These are phyloP conservation scores for Brevimyrus niger DNA, from an alignment of 2,113 vertebrate species.

Conservation along the genomic window DNA sequence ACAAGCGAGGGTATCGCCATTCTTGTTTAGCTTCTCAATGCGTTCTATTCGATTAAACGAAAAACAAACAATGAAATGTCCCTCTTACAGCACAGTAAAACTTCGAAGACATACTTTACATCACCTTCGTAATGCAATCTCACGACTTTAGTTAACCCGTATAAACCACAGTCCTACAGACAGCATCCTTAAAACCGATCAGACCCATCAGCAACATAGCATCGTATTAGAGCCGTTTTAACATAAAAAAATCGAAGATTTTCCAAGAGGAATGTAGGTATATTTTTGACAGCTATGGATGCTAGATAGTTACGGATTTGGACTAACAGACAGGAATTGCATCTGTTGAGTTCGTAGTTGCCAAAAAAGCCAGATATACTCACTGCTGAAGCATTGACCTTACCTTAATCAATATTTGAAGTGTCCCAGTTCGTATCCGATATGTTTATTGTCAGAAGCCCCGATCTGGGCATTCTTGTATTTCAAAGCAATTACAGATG, in stretches of 20 bases:
- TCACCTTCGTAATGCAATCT: neutral
- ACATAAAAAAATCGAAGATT: neutral
- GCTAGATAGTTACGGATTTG: neutral
- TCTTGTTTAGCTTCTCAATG: neutral
- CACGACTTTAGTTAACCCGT: neutral
- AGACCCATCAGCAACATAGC: neutral
- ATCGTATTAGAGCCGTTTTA: neutral
- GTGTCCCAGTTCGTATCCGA: slow-evolving; percentile 25
- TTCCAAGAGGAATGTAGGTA: neutral
- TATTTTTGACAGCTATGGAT: neutral
- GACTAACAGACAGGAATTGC: neutral
- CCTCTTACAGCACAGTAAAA: neutral
- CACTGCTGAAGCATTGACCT: slow-evolving; percentile 1
- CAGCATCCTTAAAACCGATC: neutral
- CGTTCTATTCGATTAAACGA: neutral
- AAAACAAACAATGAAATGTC: neutral
- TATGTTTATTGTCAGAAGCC: slow-evolving; percentile 26
- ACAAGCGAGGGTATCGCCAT: neutral
- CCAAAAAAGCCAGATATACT: neutral
- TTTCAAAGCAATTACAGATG: neutral
- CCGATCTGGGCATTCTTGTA: neutral
- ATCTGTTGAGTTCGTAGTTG: neutral
- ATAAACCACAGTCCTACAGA: neutral
- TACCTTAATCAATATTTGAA: slow-evolving; percentile 40
- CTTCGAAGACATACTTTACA: neutral